Conservation (phyloP, 2,888 invertebrate species). For the Xanthorhoe designata region DNA sequence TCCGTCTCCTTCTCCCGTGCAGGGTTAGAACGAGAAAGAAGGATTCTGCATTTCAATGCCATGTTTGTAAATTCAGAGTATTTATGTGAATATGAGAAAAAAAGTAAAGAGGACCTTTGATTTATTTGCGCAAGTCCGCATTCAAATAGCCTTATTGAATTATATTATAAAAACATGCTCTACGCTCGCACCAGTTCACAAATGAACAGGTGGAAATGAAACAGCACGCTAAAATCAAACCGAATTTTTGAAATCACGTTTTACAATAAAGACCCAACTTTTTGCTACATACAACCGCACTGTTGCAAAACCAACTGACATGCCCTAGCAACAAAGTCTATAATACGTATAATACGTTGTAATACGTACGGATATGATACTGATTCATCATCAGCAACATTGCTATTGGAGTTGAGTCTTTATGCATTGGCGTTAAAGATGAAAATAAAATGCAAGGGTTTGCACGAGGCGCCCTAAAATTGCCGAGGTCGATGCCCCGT, state of each 20-base stretch:
- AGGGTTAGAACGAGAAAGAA: slow-evolving; percentile 1
- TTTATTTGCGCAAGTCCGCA: slow-evolving; percentile 25
- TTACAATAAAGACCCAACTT: slow-evolving; percentile 17
- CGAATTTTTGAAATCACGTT: slow-evolving; percentile 17
- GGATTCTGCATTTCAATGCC: slow-evolving; percentile 21
- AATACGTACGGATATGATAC: slow-evolving; percentile 4
- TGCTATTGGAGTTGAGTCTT: slow-evolving; percentile 4
- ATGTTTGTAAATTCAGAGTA: slow-evolving; percentile 18
- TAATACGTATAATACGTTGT: too few species aligned
- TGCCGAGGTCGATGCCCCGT: slow-evolving; percentile 34
- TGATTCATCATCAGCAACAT: slow-evolving; percentile 14
- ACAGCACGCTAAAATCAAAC: slow-evolving; percentile 6
- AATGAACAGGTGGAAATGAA: slow-evolving; percentile 10
- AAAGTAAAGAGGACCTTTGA: slow-evolving; percentile 17
- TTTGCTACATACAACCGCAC: neutral
- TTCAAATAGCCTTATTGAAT: slow-evolving; percentile 15
- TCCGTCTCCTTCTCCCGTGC: slow-evolving; percentile 8
- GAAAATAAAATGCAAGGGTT: slow-evolving; percentile 6
- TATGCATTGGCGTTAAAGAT: slow-evolving; percentile 10
- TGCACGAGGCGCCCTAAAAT: slow-evolving; percentile 32
- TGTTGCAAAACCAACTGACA: slow-evolving; percentile 4
- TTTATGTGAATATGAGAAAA: slow-evolving; percentile 23
- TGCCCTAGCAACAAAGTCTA: neutral
- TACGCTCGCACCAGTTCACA: neutral
- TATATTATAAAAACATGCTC: slow-evolving; percentile 1